Evolutionary conservation across 2,113 vertebrate genomes (phyloP), one percentile per base, ranked within the genome.

Genomic region (Silurus asotus): DNA sequence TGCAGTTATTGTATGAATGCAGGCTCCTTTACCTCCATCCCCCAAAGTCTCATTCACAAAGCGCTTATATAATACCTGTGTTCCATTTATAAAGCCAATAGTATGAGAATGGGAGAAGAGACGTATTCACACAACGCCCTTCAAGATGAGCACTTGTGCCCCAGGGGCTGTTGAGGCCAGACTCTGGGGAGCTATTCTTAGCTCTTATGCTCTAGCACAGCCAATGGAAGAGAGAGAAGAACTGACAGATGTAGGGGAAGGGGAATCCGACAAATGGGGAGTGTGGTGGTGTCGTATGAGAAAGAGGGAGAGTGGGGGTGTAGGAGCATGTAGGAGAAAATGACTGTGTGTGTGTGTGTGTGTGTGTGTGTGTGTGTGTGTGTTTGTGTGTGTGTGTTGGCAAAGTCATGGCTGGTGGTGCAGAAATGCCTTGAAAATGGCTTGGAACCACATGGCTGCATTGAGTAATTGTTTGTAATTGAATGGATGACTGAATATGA

Each of bases 101-200:
- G 90, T 88, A 91, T 81, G 87, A 87, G 88, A 81, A 90, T 83
- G 82, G 70, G 76, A 76, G 86, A 84, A 28, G 64, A 15, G 78
- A 84, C 90, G 91, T 67, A 90, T 89, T 93, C 92, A 91, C 88
- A 88, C 89, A 86, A 87, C 89, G 91, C 92, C 93, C 93, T 94
- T 94, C 92, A 93, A 93, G 91, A 93, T 90, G 85, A 91, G 86
- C 89, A 48, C 90, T 67, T 70, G 77, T 86, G 87, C 89, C 91
- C 91, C 10, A 3, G 87, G 91, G 92, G 88, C 88, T 85, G 89
- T 89, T 48, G 81, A 88, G 90, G 88, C 91, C 77, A 84, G 84
- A 92, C 92, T 91, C 88, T 82, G 76, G 90, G 84, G 91, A 91
- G 91, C 92, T 94, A 94, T 94, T 93, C 91, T 92, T 93, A 94